Evolutionary conservation across 2,888 invertebrate genomes (phyloP).

Genomic region (Mythimna loreyi): DNA sequence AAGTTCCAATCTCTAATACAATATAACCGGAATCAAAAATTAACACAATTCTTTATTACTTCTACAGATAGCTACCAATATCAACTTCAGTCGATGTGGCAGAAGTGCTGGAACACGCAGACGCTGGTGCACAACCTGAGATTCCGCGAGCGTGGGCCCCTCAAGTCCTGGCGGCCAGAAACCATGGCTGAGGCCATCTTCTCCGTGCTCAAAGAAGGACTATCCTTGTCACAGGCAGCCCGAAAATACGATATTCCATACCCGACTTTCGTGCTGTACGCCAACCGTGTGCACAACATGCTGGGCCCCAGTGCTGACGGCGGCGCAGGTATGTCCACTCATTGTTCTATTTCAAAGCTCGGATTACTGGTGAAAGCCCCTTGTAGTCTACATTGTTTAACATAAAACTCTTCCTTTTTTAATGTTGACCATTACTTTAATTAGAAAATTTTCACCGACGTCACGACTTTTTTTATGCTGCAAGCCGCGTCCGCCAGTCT

Average conservation of each 20-base stretch:
- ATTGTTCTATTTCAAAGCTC: slow-evolving; percentile 62
- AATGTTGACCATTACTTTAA: slow-evolving; percentile 41
- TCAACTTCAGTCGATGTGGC: slow-evolving; percentile 98
- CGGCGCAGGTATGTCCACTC: slow-evolving; percentile 93
- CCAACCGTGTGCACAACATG: slow-evolving; percentile 98
- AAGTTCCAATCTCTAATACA: not conserved
- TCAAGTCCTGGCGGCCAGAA: slow-evolving; percentile 98
- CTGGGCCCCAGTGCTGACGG: slow-evolving; percentile 97
- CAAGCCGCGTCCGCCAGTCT: slow-evolving; percentile 55
- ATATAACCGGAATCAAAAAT: slow-evolving; percentile 30
- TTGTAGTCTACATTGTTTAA: slow-evolving; percentile 35
- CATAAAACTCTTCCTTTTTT: slow-evolving; percentile 34
- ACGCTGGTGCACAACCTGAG: slow-evolving; percentile 97
- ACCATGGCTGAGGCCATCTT: slow-evolving; percentile 99
- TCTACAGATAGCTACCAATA: slow-evolving; percentile 98
- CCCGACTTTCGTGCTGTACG: slow-evolving; percentile 98
- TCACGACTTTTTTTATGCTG: slow-evolving; percentile 30
- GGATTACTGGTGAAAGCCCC: slow-evolving; percentile 59
- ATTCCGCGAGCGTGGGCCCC: slow-evolving; percentile 97
- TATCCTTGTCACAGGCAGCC: slow-evolving; percentile 97
- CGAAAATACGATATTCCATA: slow-evolving; percentile 98
- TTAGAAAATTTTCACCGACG: slow-evolving; percentile 11
- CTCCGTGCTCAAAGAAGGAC: slow-evolving; percentile 97
- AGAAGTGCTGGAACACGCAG: slow-evolving; percentile 98
- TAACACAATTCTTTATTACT: slow-evolving; percentile 77